These are phyloP conservation scores for Sphaerophoria rueppellii DNA, from an alignment of 2,888 invertebrate genomes.

Conservation along the genomic window DNA sequence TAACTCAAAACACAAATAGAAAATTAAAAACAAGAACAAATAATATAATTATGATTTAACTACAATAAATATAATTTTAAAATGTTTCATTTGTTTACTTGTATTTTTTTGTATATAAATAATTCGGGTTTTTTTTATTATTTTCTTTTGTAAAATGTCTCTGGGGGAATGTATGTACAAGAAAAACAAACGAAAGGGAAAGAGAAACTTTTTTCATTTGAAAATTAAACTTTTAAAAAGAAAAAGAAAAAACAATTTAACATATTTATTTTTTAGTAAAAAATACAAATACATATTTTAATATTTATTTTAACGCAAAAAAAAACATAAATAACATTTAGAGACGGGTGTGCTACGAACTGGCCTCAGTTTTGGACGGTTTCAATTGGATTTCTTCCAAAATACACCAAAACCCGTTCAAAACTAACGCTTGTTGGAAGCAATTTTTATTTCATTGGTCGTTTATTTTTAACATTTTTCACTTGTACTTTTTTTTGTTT, in stretches of 20 bases:
- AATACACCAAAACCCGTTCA: constrained; percentile 83
- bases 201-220: constrained; percentile 34
- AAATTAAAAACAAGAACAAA: constrained; percentile 29
- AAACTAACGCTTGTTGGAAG: constrained; percentile 81
- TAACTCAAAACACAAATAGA: constrained; percentile 38
- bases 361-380: constrained; percentile 83
- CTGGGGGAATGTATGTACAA: constrained; percentile 72
- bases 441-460: constrained; percentile 50
- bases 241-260: constrained; percentile 20
- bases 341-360: constrained; percentile 77
- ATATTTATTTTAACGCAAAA: constrained; percentile 39
- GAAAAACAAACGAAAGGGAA: constrained; percentile 69
- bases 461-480: constrained; percentile 55
- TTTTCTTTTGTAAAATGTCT: constrained; percentile 56
- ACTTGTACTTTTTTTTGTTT: constrained; percentile 53
- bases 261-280: constrained; percentile 23
- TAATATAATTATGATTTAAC: constrained; percentile 46
- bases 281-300: constrained; percentile 19
- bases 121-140: constrained; percentile 61
- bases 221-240: constrained; percentile 26
- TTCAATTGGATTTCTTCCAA: constrained; percentile 82
- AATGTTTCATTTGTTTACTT: constrained; percentile 77
- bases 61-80: constrained; percentile 45
- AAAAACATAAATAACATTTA: constrained; percentile 55
- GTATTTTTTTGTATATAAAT: constrained; percentile 72